phyloP scores from a whole-genome alignment of 2,797 vertebrate genomes.

The Lophius americanus region DNA sequence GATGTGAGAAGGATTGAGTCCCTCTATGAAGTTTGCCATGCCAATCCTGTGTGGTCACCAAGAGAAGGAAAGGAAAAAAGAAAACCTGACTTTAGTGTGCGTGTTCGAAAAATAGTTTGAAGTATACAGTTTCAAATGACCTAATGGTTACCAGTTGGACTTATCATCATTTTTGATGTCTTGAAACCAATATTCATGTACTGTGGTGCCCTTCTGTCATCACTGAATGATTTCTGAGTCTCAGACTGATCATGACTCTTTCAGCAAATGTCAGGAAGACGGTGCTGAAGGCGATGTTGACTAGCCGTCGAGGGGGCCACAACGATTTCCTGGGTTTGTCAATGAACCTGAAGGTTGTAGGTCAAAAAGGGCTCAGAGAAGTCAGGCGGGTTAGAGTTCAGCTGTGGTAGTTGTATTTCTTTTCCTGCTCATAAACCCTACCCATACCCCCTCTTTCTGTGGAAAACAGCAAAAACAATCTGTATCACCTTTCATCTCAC shows the following conservation, averaged over 20 bases:
- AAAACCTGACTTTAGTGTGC: conserved; percentile 47
- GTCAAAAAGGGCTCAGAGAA: conserved; percentile 53
- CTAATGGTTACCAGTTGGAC: conserved; percentile 69
- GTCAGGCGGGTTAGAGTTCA: conserved; percentile 67
- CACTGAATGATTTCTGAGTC: conserved; percentile 29
- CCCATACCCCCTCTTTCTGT: background rate
- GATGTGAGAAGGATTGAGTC: conserved; percentile 53
- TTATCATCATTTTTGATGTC: conserved; percentile 52
- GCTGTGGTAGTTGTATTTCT: conserved; percentile 52
- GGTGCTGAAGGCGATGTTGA: conserved; percentile 12
- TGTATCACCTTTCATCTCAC: background rate
- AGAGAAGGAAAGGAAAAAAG: conserved; percentile 42
- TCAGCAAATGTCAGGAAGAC: conserved; percentile 34
- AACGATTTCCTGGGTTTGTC: conserved; percentile 66
- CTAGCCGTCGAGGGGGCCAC: conserved; percentile 36
- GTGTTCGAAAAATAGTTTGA: conserved; percentile 64
- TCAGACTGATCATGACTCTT: conserved; percentile 45
- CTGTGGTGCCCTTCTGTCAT: conserved; percentile 42
- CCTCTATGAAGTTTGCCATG: conserved; percentile 60
- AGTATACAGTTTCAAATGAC: conserved; percentile 51
- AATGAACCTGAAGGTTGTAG: conserved; percentile 49
- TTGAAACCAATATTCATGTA: conserved; percentile 41
- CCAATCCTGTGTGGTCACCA: conserved; percentile 64
- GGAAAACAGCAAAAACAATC: conserved; percentile 18
- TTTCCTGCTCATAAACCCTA: conserved; percentile 36